Evolutionary conservation across 2,113 vertebrate genomes (phyloP).

Genomic region (Hymenochirus boettgeri): DNA sequence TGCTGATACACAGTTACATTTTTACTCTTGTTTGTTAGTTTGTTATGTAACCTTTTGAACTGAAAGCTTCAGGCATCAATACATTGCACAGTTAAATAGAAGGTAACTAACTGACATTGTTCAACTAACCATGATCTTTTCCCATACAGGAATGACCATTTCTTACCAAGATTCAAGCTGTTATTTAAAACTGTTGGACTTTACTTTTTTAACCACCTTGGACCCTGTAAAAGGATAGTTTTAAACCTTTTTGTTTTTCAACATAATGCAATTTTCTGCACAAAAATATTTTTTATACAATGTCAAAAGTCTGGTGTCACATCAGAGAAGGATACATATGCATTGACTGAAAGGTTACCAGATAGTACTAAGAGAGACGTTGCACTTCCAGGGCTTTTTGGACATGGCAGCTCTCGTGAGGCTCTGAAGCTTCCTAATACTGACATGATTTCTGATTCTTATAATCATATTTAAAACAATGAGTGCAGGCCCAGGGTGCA

Average conservation of each 20-base stretch:
- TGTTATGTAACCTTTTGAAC: too few species aligned
- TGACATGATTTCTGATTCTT: constrained; percentile 64
- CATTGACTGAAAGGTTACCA: neutral
- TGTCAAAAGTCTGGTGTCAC: neutral
- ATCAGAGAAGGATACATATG: neutral
- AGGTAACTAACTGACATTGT: too few species aligned
- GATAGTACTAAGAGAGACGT: constrained; percentile 4
- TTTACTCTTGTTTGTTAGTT: too few species aligned
- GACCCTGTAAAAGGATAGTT: neutral
- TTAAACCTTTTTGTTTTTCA: neutral
- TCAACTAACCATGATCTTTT: too few species aligned
- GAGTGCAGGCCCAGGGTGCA: constrained; percentile 84
- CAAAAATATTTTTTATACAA: neutral
- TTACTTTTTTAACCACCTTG: neutral
- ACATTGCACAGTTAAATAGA: too few species aligned
- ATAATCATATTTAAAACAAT: constrained; percentile 99
- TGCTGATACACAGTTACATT: too few species aligned
- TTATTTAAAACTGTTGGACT: too few species aligned
- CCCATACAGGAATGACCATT: too few species aligned
- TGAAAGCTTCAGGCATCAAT: too few species aligned
- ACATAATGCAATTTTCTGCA: neutral
- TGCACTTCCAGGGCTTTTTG: constrained; percentile 9
- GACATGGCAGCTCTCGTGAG: constrained; percentile 25
- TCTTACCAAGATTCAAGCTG: neutral
- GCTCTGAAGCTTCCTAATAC: constrained; percentile 43